These are phyloP conservation scores for Dasypus novemcinctus DNA, from an alignment of 2,113 vertebrate genomes.

Conservation along the genomic window DNA sequence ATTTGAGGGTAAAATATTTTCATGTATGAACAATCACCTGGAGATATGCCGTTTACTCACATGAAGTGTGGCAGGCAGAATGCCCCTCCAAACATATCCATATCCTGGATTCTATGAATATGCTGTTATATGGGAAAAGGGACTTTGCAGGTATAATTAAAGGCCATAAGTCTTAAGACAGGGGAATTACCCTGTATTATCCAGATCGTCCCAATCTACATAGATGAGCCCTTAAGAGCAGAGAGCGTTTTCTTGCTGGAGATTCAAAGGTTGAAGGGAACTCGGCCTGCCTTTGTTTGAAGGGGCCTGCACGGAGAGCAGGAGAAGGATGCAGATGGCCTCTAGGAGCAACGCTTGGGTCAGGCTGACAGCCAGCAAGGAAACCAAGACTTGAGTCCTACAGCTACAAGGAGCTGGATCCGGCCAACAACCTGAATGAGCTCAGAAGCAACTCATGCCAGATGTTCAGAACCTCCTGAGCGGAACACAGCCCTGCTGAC, in stretches of 20 bases:
- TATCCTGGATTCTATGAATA: not conserved
- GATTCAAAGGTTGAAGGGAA: not conserved
- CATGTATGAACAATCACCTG: rapidly evolving
- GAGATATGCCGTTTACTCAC: not conserved
- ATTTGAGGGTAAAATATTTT: not conserved
- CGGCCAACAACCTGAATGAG: not conserved
- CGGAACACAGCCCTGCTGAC: not conserved
- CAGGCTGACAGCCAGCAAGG: not conserved
- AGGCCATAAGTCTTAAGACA: not conserved
- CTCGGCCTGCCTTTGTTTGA: rapidly evolving
- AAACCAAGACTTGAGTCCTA: not conserved
- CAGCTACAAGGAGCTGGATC: not conserved
- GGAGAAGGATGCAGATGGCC: not conserved
- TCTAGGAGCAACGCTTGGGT: not conserved
- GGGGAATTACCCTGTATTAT: not conserved
- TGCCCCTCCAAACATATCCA: not conserved
- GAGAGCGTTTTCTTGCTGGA: not conserved
- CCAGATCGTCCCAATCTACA: not conserved
- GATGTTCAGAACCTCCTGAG: not conserved
- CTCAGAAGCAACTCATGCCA: not conserved
- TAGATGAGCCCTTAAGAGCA: not conserved
- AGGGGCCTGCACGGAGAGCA: rapidly evolving
- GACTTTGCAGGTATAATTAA: not conserved
- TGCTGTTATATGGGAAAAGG: not conserved
- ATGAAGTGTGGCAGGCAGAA: not conserved